phyloP scores from a whole-genome alignment of 1,140 invertebrate species.

The Scaptodrosophila lebanonensis region DNA sequence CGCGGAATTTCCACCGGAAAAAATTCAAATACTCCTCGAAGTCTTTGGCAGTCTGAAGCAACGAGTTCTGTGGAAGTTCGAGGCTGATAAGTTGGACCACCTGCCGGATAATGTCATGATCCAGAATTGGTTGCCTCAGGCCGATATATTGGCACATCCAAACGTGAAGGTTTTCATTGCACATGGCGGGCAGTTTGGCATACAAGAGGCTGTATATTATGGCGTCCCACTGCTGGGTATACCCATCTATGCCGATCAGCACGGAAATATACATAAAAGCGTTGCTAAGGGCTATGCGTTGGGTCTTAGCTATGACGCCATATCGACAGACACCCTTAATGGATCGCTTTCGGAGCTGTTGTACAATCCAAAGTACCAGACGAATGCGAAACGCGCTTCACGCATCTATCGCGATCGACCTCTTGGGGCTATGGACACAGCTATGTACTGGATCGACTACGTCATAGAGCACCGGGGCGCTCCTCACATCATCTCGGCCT shows the following conservation, averaged over 20 bases:
- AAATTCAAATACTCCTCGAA: slow-evolving; percentile 78
- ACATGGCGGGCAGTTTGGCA: slow-evolving; percentile 81
- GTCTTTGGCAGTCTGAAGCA: slow-evolving; percentile 79
- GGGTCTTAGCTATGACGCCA: slow-evolving; percentile 42
- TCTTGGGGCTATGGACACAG: slow-evolving; percentile 78
- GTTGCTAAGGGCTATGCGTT: slow-evolving; percentile 39
- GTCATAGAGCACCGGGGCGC: slow-evolving; percentile 80
- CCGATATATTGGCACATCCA: slow-evolving; percentile 80
- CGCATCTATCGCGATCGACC: slow-evolving; percentile 79
- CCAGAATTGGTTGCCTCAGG: slow-evolving; percentile 82
- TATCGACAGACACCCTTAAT: slow-evolving; percentile 70
- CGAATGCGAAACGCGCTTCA: slow-evolving; percentile 75
- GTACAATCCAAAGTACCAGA: slow-evolving; percentile 76
- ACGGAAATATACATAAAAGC: slow-evolving; percentile 51
- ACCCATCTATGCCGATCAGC: slow-evolving; percentile 81
- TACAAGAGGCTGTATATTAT: slow-evolving; percentile 80
- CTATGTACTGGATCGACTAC: slow-evolving; percentile 82
- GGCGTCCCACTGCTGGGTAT: slow-evolving; percentile 81
- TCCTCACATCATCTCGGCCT: slow-evolving; percentile 79
- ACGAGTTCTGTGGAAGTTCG: slow-evolving; percentile 82
- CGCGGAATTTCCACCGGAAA: slow-evolving; percentile 74
- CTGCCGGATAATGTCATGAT: slow-evolving; percentile 80
- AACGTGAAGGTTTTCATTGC: slow-evolving; percentile 81
- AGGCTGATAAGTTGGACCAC: slow-evolving; percentile 78
- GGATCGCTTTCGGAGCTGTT: slow-evolving; percentile 76